Evolutionary conservation across 2,888 invertebrate species (phyloP).

Genomic region (Phrixothrix hirtus): DNA sequence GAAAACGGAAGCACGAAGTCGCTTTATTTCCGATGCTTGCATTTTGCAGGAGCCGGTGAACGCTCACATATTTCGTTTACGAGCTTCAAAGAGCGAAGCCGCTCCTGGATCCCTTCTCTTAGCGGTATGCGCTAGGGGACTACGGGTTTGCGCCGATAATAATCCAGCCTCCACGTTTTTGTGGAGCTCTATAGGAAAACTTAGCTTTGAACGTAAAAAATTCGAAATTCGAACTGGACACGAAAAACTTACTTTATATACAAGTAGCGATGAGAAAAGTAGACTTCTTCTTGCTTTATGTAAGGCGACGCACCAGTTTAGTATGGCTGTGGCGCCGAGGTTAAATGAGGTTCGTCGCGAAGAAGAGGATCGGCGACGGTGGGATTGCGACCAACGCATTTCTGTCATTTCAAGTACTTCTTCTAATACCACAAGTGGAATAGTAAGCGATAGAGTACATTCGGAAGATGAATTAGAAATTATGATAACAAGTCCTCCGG

Average conservation of each 20-base stretch:
- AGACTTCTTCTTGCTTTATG: constrained; percentile 68
- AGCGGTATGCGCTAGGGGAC: constrained; percentile 89
- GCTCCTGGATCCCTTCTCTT: constrained; percentile 83
- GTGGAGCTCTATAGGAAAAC: constrained; percentile 94
- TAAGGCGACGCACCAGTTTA: constrained; percentile 92
- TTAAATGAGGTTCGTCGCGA: constrained; percentile 79
- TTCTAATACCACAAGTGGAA: constrained; percentile 96
- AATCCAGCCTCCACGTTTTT: constrained; percentile 78
- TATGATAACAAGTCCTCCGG: constrained; percentile 81
- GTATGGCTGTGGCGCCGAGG: constrained; percentile 87
- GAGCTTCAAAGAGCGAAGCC: constrained; percentile 73
- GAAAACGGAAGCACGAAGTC: constrained; percentile 78
- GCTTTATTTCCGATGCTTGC: constrained; percentile 89
- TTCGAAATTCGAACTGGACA: constrained; percentile 93
- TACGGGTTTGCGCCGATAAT: constrained; percentile 80
- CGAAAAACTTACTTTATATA: constrained; percentile 85
- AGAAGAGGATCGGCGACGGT: constrained; percentile 72
- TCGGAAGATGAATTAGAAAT: constrained; percentile 93
- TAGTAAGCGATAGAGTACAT: constrained; percentile 93
- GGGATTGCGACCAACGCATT: constrained; percentile 55
- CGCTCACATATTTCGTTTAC: constrained; percentile 80
- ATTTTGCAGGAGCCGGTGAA: constrained; percentile 83
- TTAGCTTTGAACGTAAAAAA: constrained; percentile 96
- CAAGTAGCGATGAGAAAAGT: constrained; percentile 91
- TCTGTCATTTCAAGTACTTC: constrained; percentile 86